A percentile compares a stretch with the other conserved stretches of the same genome.
These are phyloP conservation scores for Kuschelorhynchus macadamiae DNA, from an alignment of 2,888 invertebrate species.

Conservation along the genomic window DNA sequence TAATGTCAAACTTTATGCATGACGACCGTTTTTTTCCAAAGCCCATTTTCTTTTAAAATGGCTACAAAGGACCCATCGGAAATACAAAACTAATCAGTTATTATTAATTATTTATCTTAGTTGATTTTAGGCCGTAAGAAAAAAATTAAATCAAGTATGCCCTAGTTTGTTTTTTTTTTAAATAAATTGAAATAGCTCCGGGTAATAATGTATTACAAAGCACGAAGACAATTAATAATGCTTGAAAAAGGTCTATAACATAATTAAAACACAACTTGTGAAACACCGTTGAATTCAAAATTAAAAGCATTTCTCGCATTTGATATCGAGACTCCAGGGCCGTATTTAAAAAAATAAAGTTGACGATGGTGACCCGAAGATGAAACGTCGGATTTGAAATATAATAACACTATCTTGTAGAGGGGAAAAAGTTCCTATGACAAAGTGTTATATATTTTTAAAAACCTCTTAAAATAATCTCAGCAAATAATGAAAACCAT, in stretches of 20 bases:
- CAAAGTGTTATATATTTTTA: neutral
- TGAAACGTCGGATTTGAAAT: slow-evolving; percentile 10
- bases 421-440: slow-evolving; percentile 4
- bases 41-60: slow-evolving; percentile 1
- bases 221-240: neutral
- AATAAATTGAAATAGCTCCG: neutral
- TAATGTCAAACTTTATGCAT: slow-evolving; percentile 11
- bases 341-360: slow-evolving; percentile 17
- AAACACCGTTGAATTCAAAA: slow-evolving; percentile 10
- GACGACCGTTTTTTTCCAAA: neutral
- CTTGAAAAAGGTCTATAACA: slow-evolving; percentile 9
- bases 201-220: neutral
- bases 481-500: no score
- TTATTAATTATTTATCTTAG: no score
- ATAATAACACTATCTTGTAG: neutral
- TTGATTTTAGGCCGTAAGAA: neutral
- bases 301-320: neutral
- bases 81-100: neutral
- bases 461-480: slow-evolving; percentile 5
- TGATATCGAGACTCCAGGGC: slow-evolving; percentile 1
- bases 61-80: neutral
- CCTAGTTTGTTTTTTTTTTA: no score
- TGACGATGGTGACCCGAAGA: slow-evolving; percentile 7
- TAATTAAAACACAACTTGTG: slow-evolving; percentile 4
- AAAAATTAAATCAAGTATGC: neutral